Conservation (phyloP, 2,113 vertebrate species). For the Isichthys henryi region DNA sequence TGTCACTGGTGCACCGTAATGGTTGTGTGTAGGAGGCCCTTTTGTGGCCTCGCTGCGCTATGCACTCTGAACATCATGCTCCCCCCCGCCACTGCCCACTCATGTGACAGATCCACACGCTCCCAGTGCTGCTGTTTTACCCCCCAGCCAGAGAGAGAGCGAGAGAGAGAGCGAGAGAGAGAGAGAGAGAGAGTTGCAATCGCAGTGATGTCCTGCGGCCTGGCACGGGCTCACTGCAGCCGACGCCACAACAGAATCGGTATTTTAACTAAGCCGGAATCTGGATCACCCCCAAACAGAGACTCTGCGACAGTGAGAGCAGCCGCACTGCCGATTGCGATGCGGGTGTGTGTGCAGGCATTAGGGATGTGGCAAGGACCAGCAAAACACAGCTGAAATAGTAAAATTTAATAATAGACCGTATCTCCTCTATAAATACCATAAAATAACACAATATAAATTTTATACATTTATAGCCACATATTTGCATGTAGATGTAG, state of each 20-base stretch:
- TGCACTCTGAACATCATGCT: background rate
- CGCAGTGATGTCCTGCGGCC: background rate
- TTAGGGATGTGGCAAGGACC: background rate
- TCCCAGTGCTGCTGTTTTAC: background rate
- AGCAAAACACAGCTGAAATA: constrained; percentile 15
- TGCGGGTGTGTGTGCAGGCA: background rate
- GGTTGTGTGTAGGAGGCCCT: background rate
- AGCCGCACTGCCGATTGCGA: background rate
- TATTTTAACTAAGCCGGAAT: background rate
- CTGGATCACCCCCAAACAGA: background rate
- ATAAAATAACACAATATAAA: constrained; percentile 56
- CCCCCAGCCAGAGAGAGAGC: background rate
- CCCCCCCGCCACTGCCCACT: background rate
- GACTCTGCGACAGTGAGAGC: background rate
- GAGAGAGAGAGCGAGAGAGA: background rate
- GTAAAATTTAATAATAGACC: constrained; percentile 49
- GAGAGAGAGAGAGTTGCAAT: background rate
- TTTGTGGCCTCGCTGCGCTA: background rate
- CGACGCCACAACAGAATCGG: background rate
- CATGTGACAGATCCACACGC: background rate
- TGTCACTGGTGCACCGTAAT: background rate
- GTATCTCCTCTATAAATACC: constrained; percentile 53
- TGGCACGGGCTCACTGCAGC: background rate
- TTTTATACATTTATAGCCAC: constrained; percentile 53
- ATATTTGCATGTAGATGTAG: constrained; percentile 53